Evolutionary conservation across 2,113 vertebrate genomes (phyloP), one percentile per base, ranked within the genome.

Genomic region (Syngnathus typhle): DNA sequence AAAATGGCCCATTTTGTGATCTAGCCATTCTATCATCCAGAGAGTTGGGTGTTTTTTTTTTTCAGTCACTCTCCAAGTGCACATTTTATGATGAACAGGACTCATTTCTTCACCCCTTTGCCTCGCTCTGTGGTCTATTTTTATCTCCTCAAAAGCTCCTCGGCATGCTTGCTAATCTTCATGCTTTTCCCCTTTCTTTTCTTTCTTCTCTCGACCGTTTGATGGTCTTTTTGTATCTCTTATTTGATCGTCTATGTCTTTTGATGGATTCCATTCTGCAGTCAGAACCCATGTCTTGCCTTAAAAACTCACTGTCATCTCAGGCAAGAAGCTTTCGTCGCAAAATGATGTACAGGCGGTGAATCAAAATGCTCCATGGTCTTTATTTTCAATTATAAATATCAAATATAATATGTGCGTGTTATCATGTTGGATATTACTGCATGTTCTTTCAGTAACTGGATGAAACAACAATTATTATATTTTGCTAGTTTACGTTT

Each of bases 301-400:
- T 77, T 84, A 86, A 84, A 78, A 86, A 83, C 59, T 64, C 82
- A 78, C 70, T 79, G 84, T 74, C 78, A 78, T 80, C 80, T 79
- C 78, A 64, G 65, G 68, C 69, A 73, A 84, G 44, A 79, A 73
- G 47, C 62, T 79, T 72, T 79, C 74, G 72, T 83, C 73, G 73
- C 76, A 86, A 79, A 83, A 85, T 85, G 81, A 71, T 80, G 74
- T 71, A 77, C 68, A 59, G 72, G 77, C 60, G 38, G 66, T 83
- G 64, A 49, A 52, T 74, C 70, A 70, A 27, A 82, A 73, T 76
- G 61, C 77, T 56, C 36, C 13, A 27, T 27, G 3, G 12, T 52
- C 43, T 36, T 16, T 52, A 21, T 23, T 56, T 32, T 18, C 7
- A 21, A 36, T 49, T 21, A 52, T 52, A n/a, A 47, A 21, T 52